Evolutionary conservation across 2,113 vertebrate genomes (phyloP), one percentile per base, ranked within the genome.

Genomic region (Carettochelys insculpta): DNA sequence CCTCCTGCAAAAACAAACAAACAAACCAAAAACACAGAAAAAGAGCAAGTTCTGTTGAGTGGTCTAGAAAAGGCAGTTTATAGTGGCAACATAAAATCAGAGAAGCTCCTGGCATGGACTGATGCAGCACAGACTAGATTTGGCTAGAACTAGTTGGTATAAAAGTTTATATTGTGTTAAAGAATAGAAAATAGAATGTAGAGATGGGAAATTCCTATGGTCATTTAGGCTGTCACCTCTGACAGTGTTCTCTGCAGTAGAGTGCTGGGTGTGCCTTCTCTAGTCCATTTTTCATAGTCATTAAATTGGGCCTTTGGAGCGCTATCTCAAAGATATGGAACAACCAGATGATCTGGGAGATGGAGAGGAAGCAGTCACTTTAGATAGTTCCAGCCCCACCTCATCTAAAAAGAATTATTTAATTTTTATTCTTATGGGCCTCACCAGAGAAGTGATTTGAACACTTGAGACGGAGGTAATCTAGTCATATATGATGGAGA

Each of bases 101-200:
- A 82, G n/a, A 53, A 80, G 11, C 58, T 80, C 73, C 86, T 84
- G 8, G 6, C 48, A n/a, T 85, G 82, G 80, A 81, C 91, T 79
- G 9, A 34, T 88, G 16, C 68, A 61, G 51, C 13, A 76, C 87
- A 80, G 50, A 16, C 14, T 80, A 71, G 71, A 77, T 52, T 92
- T 93, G 76, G 31, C 77, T 83, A 8, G 25, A 20, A 58, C 86
- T 38, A 47, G 54, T 90, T 65, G 48, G 53, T 86, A 5, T 84
- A 27, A 82, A 94, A 87, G 45, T 79, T 73, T 19, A 48, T 88
- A 94, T 95, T 71, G 11, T 84, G 52, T 86, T 92, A 76, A 86
- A 83, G n/a, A 87, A 14, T 14, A 76, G 53, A 82, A 8, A 22
- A 43, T 34, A 68, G 83, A 79, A 71, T 87, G 83, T 73, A 56